Percentiles rank a stretch among this genome's conserved stretches.
Evolutionary conservation across 2,113 vertebrate species (phyloP).

Genomic region (Antechinus stuartii): DNA sequence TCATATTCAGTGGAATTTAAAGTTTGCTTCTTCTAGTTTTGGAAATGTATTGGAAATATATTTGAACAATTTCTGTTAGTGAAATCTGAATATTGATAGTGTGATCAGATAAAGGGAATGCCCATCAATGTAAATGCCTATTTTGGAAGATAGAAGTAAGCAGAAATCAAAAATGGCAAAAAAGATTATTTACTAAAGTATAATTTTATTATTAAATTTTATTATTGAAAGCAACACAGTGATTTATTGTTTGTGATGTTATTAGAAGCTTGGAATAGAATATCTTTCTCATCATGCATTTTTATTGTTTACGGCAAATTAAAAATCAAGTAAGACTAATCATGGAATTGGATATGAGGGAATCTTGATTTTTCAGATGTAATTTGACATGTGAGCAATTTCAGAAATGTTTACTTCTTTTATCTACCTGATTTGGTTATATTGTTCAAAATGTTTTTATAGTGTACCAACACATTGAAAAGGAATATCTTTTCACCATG

Average conservation of each 20-base stretch:
- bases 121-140: slow-evolving; percentile 59
- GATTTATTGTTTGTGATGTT: slow-evolving; percentile 52
- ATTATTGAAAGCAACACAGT: slow-evolving; percentile 61
- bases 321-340: slow-evolving; percentile 62
- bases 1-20: slow-evolving; percentile 50
- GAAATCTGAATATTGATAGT: slow-evolving; percentile 58
- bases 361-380: slow-evolving; percentile 65
- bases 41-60: slow-evolving; percentile 49
- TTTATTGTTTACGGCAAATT: slow-evolving; percentile 70
- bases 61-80: slow-evolving; percentile 66
- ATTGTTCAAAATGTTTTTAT: slow-evolving; percentile 47
- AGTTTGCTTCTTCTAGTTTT: slow-evolving; percentile 61
- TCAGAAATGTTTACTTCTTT: slow-evolving; percentile 49
- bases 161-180: slow-evolving; percentile 58
- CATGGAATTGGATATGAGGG: slow-evolving; percentile 20
- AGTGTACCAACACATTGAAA: background rate
- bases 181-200: slow-evolving; percentile 56
- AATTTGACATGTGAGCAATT: slow-evolving; percentile 44
- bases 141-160: slow-evolving; percentile 57
- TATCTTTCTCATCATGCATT: slow-evolving; percentile 66
- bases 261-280: slow-evolving; percentile 40
- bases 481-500: background rate
- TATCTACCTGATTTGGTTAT: slow-evolving; percentile 49
- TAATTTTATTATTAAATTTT: slow-evolving; percentile 70
- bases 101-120: slow-evolving; percentile 31